Evolutionary conservation across 1,140 invertebrate species (phyloP).

Genomic region (silkworm (Bombyx mori)): DNA sequence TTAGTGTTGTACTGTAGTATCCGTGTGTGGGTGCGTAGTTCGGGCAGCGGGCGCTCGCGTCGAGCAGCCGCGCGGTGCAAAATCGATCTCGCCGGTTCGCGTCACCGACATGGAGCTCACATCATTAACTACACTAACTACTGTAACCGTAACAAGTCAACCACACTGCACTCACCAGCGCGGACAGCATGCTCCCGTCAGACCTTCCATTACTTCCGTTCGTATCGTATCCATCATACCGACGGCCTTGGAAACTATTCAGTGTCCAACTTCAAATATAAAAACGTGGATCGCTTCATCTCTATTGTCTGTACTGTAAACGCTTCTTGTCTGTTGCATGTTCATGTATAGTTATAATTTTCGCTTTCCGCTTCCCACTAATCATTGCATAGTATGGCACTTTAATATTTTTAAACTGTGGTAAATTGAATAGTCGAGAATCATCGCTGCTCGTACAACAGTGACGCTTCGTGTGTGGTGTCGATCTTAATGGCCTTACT

Average conservation of each 20-base stretch:
- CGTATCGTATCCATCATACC: slow-evolving; percentile 7
- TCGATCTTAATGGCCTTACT: slow-evolving; percentile 62
- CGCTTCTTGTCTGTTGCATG: slow-evolving; percentile 14
- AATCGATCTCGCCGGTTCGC: slow-evolving; percentile 55
- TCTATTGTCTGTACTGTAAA: slow-evolving; percentile 12
- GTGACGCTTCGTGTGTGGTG: slow-evolving; percentile 63
- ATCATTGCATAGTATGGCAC: slow-evolving; percentile 66
- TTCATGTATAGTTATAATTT: slow-evolving; percentile 44
- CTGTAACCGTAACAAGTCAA: slow-evolving; percentile 47
- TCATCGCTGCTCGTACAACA: slow-evolving; percentile 52
- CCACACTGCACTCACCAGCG: slow-evolving; percentile 49
- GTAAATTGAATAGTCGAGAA: slow-evolving; percentile 45
- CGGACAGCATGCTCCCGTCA: slow-evolving; percentile 46
- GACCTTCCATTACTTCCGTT: slow-evolving; percentile 23
- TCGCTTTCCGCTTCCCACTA: slow-evolving; percentile 50
- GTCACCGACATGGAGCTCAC: slow-evolving; percentile 56
- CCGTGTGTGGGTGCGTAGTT: slow-evolving; percentile 39
- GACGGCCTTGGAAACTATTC: background rate
- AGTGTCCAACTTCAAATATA: slow-evolving; percentile 9
- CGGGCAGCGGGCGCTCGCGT: slow-evolving; percentile 22
- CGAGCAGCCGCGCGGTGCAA: slow-evolving; percentile 57
- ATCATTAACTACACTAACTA: slow-evolving; percentile 68
- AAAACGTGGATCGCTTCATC: slow-evolving; percentile 3
- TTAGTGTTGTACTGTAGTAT: slow-evolving; percentile 55
- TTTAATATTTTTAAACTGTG: slow-evolving; percentile 57